These are phyloP conservation scores for Epiblema foenella DNA, from an alignment of 2,888 invertebrate genomes.

Conservation along the genomic window DNA sequence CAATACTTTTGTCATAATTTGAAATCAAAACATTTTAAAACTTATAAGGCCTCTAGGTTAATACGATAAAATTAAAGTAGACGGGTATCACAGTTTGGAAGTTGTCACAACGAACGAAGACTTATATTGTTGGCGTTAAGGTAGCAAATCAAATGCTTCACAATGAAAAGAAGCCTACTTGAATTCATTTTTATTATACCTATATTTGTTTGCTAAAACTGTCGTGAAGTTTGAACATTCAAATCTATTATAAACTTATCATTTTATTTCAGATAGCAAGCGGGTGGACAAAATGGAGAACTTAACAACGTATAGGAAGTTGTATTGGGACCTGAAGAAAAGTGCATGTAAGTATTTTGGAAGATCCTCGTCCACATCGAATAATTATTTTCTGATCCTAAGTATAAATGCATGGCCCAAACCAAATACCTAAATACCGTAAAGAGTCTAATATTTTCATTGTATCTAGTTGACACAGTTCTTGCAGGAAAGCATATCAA, in stretches of 20 bases:
- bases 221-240: not conserved
- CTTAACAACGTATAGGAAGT: not conserved
- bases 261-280: constrained; percentile 3
- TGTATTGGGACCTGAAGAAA: constrained; percentile 10
- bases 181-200: not conserved
- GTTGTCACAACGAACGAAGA: not conserved
- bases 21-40: no score
- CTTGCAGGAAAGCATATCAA: no score
- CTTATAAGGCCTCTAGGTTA: no score
- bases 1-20: no score
- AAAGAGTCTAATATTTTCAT: no score
- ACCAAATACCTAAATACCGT: no score
- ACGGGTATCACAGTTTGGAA: not conserved
- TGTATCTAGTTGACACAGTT: no score
- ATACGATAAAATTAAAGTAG: no score
- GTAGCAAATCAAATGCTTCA: not conserved
- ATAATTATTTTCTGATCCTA: no score
- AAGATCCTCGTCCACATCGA: not conserved
- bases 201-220: not conserved
- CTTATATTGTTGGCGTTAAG: not conserved
- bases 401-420: no score
- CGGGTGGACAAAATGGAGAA: constrained; percentile 5
- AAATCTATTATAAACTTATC: not conserved
- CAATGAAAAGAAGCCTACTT: not conserved
- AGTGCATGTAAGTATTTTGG: constrained; percentile 9